Evolutionary conservation across 1,140 invertebrate genomes (phyloP).

Genomic region (Drosophila oshimai): DNA sequence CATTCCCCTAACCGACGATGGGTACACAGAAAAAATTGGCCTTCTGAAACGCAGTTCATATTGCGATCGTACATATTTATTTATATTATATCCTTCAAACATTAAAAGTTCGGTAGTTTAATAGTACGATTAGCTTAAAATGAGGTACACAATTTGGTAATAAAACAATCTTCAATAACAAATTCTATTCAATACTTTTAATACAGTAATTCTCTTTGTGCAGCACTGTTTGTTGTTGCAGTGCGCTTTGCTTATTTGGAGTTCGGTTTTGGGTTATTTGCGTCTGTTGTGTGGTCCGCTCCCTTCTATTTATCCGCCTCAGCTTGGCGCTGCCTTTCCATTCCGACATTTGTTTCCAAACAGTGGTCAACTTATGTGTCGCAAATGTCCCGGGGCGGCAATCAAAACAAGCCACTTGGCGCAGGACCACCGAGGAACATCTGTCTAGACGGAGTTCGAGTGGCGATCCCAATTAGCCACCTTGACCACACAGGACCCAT

Average conservation of each 20-base stretch:
- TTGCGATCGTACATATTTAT: too few species aligned
- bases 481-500: slow-evolving; percentile 35
- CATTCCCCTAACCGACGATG: slow-evolving; percentile 13
- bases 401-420: slow-evolving; percentile 50
- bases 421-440: slow-evolving; percentile 26
- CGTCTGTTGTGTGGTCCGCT: slow-evolving; percentile 54
- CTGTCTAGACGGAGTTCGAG: slow-evolving; percentile 58
- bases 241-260: slow-evolving; percentile 59
- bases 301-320: not conserved
- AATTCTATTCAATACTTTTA: not conserved
- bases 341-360: slow-evolving; percentile 41
- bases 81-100: too few species aligned
- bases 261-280: slow-evolving; percentile 50
- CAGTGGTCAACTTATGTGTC: slow-evolving; percentile 50
- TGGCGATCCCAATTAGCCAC: slow-evolving; percentile 52
- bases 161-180: not conserved
- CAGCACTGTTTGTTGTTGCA: slow-evolving; percentile 46
- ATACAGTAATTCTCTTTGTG: not conserved
- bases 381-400: slow-evolving; percentile 51
- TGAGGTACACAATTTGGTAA: too few species aligned
- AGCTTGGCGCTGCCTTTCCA: slow-evolving; percentile 6
- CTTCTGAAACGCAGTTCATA: too few species aligned
- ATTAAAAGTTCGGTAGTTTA: too few species aligned
- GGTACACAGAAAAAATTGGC: not conserved
- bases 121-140: too few species aligned